These are phyloP conservation scores for Laticauda laticaudata DNA, from an alignment of 2,113 vertebrate genomes.

Conservation along the genomic window DNA sequence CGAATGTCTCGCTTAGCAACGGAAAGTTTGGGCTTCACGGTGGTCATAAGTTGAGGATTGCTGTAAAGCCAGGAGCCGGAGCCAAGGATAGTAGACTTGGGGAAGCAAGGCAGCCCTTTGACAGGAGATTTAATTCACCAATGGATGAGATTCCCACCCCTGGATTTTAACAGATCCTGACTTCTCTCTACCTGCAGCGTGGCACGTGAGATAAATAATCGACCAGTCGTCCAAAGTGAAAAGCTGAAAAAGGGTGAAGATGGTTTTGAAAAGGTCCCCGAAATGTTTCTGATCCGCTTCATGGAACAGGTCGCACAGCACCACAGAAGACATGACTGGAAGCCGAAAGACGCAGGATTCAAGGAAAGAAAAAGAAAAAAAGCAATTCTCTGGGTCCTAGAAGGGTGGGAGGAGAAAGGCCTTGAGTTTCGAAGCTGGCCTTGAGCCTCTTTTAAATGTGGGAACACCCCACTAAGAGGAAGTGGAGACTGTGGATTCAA, in stretches of 20 bases:
- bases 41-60: background rate
- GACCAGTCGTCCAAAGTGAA: constrained; percentile 70
- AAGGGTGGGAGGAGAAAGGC: background rate
- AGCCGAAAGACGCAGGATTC: background rate
- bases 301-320: constrained; percentile 57
- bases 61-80: too few species aligned
- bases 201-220: constrained; percentile 59
- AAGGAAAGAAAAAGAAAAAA: background rate
- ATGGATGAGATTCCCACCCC: background rate
- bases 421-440: background rate
- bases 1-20: background rate
- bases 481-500: background rate
- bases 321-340: constrained; percentile 64
- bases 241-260: constrained; percentile 66
- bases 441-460: background rate
- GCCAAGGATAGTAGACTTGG: too few species aligned
- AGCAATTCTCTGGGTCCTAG: background rate
- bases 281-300: constrained; percentile 57
- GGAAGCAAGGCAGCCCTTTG: too few species aligned
- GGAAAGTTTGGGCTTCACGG: background rate
- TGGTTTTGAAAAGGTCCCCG: constrained; percentile 53
- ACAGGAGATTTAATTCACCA: background rate
- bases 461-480: background rate
- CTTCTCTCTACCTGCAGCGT: constrained; percentile 38
- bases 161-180: too few species aligned